Percentiles rank a stretch among this genome's conserved stretches.
Conservation (phyloP, 2,888 invertebrate species). For the Eupithecia dodoneata region DNA sequence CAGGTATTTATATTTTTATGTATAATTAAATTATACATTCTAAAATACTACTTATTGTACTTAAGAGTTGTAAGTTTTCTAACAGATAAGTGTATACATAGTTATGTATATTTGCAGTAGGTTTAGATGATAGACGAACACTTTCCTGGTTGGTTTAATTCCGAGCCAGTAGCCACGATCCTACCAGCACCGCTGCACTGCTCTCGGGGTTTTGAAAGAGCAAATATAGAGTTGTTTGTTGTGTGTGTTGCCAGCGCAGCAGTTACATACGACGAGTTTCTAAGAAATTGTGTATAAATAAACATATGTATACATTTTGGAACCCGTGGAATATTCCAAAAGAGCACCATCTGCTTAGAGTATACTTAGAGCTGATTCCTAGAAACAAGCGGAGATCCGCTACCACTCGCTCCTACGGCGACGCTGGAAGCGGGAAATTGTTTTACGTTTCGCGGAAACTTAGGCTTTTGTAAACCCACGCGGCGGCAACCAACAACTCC, state of each 20-base stretch:
- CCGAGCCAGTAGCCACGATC: not conserved
- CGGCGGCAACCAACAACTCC: not conserved
- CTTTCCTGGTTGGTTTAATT: not conserved
- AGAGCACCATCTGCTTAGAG: not conserved
- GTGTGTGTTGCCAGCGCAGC: not conserved
- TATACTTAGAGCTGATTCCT: not conserved
- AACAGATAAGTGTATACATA: no score
- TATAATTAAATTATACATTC: no score
- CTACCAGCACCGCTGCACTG: not conserved
- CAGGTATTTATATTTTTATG: no score
- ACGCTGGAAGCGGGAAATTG: not conserved
- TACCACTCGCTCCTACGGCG: not conserved
- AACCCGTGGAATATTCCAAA: not conserved
- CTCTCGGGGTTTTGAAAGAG: not conserved
- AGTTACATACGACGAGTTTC: not conserved
- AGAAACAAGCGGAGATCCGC: not conserved
- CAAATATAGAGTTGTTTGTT: not conserved
- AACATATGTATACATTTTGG: not conserved
- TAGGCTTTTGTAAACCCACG: not conserved
- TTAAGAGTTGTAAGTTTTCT: no score
- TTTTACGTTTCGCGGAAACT: not conserved
- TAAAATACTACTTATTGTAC: no score
- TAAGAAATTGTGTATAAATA: not conserved
- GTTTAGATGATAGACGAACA: not conserved
- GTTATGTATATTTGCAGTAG: no score